Base-by-base conservation (phyloP, 2,113 vertebrate genomes). In the Saguinus midas region DNA sequence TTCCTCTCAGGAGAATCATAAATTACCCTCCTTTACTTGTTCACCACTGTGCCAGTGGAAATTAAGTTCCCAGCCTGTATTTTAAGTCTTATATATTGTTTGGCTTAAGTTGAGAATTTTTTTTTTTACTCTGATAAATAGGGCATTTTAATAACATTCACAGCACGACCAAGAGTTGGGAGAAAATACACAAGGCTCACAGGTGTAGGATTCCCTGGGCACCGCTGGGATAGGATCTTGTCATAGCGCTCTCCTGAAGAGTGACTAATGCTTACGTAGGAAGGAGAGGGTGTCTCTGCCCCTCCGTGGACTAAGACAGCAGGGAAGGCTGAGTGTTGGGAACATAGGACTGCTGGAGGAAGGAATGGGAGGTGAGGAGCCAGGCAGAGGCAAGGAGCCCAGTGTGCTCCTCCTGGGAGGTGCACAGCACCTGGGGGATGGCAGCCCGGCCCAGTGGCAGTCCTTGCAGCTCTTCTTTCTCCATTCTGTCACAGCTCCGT, bases 91-190 rank as follows among this genome's bases (percentile, higher is more conserved):
- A 27, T 16, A 0, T 45, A 9, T 45, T 89, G 91, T 78, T 97
- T 93, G 78, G 90, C 61, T 94, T 68, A 89, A 95, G 76, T 82
- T 45, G 79, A 72, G 3, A 45, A 80, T 86, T 8, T 57, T 35
- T n/a, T 45, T 48, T n/a, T 5, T 3, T 81, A 14, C 32, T 45
- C 84, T 91, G 97, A 96, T 94, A 88, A 92, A 92, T 14, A 81
- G 94, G 95, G 72, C 91, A 68, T 92, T 96, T 98, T 89, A 97
- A 97, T 94, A 95, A 96, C 25, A 97, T 93, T 82, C 96, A 82
- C 45, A 95, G 97, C 95, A 84, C 0, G 61, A 82, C n/a, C 45
- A 75, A 73, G 89, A 90, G 17, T 64, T 83, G 13, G 68, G 32
- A 95, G 96, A 87, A 58, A 3, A 79, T 17, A 52, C 68, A 80